Evolutionary conservation across 2,888 invertebrate species (phyloP).

Genomic region (Drosophila falleni): DNA sequence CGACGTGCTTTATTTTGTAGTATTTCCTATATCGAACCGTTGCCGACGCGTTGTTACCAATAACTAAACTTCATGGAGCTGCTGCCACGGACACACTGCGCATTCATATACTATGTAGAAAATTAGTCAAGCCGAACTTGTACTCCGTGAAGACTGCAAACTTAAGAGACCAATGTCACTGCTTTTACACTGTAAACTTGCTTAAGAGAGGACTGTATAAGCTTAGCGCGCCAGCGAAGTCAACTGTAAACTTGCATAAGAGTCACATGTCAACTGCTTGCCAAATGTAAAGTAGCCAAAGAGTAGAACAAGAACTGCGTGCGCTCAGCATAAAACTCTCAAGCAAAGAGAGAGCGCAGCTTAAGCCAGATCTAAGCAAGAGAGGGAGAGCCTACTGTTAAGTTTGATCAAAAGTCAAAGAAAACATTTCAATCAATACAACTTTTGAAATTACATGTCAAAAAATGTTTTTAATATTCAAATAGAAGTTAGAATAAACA

Average conservation of each 20-base stretch:
- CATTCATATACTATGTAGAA: constrained; percentile 37
- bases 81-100: constrained; percentile 38
- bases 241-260: background rate
- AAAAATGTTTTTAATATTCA: background rate
- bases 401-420: background rate
- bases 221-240: background rate
- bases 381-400: background rate
- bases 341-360: constrained; percentile 2
- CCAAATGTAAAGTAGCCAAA: background rate
- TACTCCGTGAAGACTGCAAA: background rate
- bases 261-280: background rate
- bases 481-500: background rate
- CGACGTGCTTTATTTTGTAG: constrained; percentile 30
- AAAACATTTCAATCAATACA: constrained; percentile 1
- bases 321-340: background rate
- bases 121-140: constrained; percentile 57
- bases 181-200: background rate
- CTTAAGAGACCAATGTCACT: background rate
- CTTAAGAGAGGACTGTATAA: background rate
- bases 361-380: background rate
- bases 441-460: background rate
- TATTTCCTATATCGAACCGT: constrained; percentile 40
- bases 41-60: constrained; percentile 52
- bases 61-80: constrained; percentile 57
- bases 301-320: background rate